phyloP scores from a whole-genome alignment of 2,113 vertebrate genomes.

The Diphyllodes magnificus region DNA sequence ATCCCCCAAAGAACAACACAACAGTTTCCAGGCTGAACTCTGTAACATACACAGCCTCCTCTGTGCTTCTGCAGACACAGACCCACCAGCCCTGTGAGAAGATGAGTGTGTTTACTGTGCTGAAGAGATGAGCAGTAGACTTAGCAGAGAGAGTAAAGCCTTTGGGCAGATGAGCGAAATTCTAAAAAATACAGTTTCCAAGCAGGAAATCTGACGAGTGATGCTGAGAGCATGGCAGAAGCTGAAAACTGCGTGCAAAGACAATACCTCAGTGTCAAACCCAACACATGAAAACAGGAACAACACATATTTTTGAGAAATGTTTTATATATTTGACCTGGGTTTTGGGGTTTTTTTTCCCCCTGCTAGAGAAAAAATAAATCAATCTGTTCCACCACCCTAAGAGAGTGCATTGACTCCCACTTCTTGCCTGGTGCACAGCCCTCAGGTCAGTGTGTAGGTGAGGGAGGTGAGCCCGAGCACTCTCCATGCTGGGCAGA shows the following conservation, averaged over 20 bases:
- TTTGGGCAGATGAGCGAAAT: background rate
- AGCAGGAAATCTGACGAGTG: background rate
- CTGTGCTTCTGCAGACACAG: background rate
- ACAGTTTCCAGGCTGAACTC: background rate
- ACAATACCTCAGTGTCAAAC: background rate
- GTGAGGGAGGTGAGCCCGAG: background rate
- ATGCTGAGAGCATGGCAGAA: background rate
- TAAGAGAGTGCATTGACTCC: background rate
- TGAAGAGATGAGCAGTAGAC: background rate
- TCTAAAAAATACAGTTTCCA: background rate
- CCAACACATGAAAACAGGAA: background rate
- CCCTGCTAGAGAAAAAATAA: fast-evolving
- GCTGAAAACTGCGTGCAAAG: background rate
- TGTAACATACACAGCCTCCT: background rate
- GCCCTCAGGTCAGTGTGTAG: background rate
- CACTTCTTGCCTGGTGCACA: background rate
- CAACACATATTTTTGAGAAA: background rate
- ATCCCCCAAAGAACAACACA: background rate
- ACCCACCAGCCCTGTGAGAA: background rate
- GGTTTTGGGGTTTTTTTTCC: background rate
- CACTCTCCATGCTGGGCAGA: fast-evolving
- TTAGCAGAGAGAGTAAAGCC: background rate
- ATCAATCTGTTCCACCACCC: fast-evolving
- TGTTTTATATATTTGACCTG: background rate
- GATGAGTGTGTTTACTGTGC: background rate